phyloP scores from a whole-genome alignment of 2,888 invertebrate species.

The Galeruca laticollis region DNA sequence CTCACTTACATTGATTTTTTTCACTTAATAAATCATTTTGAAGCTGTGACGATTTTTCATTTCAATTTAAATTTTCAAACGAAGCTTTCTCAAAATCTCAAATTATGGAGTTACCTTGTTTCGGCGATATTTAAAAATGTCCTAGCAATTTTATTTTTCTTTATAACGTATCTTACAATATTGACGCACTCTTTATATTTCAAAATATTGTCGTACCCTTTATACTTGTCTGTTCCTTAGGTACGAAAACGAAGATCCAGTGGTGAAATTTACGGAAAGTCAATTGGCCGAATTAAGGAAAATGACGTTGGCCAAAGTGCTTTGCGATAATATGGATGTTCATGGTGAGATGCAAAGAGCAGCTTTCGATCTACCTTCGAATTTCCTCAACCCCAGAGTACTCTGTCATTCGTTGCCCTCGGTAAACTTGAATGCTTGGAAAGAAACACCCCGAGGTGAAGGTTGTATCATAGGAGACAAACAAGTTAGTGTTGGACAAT shows the following conservation, averaged over 20 bases:
- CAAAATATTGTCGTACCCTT: neutral
- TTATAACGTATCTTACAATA: too few relatives aligned
- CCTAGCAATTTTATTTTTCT: neutral
- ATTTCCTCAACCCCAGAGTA: conserved; percentile 87
- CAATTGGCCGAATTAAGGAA: conserved; percentile 92
- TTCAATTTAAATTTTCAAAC: too few relatives aligned
- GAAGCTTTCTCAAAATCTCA: too few relatives aligned
- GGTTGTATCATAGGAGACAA: conserved; percentile 87
- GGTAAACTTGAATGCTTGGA: conserved; percentile 86
- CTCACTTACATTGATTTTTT: too few relatives aligned
- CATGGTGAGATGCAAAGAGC: conserved; percentile 89
- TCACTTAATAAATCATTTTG: too few relatives aligned
- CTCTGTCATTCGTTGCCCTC: conserved; percentile 85
- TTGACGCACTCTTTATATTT: neutral
- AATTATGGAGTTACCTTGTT: too few relatives aligned
- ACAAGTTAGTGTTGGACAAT: conserved; percentile 83
- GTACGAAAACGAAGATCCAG: conserved; percentile 88
- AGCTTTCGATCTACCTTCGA: conserved; percentile 90
- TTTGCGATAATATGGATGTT: conserved; percentile 92
- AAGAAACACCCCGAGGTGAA: conserved; percentile 75
- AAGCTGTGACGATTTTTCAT: too few relatives aligned
- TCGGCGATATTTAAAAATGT: too few relatives aligned
- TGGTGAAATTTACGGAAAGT: conserved; percentile 83
- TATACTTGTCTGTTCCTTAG: conserved; percentile 53
- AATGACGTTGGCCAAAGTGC: conserved; percentile 83